Evolutionary conservation across 2,888 invertebrate species (phyloP).

Genomic region (Eilema griseolum): DNA sequence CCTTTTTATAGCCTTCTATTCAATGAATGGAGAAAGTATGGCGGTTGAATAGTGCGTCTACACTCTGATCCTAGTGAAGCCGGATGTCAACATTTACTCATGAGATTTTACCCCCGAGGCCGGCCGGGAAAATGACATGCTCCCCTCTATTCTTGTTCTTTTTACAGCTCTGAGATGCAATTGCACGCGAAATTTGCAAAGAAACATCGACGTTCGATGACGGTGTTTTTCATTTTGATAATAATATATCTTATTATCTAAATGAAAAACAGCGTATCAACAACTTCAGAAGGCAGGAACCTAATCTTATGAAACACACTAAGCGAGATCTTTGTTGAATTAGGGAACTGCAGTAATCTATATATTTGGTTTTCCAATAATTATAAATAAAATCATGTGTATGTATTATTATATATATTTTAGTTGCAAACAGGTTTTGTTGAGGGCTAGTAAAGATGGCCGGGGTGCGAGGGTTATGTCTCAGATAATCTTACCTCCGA

Average conservation of each 20-base stretch:
- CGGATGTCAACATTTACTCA: conserved; percentile 81
- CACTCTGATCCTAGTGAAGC: conserved; percentile 64
- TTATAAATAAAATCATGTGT: too few species aligned
- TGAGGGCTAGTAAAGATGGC: too few species aligned
- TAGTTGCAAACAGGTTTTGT: too few species aligned
- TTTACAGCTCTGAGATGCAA: conserved; percentile 64
- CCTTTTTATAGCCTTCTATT: conserved; percentile 25
- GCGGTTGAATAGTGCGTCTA: conserved; percentile 52
- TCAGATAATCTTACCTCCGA: too few species aligned
- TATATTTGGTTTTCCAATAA: too few species aligned
- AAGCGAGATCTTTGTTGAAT: too few species aligned
- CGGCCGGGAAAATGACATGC: conserved; percentile 76
- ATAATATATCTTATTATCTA: too few species aligned
- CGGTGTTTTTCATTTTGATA: conserved; percentile 32
- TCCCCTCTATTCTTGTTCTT: conserved; percentile 63
- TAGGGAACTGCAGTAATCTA: too few species aligned
- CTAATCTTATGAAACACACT: too few species aligned
- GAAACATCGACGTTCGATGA: conserved; percentile 30
- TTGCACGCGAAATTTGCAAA: conserved; percentile 69
- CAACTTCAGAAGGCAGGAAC: neutral
- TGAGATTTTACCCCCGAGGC: conserved; percentile 70
- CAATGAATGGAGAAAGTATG: conserved; percentile 38
- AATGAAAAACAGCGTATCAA: too few species aligned
- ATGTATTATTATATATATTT: too few species aligned
- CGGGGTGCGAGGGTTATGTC: too few species aligned